phyloP scores from a whole-genome alignment of 2,797 vertebrate genomes.

The Chaetodon trifasciatus region DNA sequence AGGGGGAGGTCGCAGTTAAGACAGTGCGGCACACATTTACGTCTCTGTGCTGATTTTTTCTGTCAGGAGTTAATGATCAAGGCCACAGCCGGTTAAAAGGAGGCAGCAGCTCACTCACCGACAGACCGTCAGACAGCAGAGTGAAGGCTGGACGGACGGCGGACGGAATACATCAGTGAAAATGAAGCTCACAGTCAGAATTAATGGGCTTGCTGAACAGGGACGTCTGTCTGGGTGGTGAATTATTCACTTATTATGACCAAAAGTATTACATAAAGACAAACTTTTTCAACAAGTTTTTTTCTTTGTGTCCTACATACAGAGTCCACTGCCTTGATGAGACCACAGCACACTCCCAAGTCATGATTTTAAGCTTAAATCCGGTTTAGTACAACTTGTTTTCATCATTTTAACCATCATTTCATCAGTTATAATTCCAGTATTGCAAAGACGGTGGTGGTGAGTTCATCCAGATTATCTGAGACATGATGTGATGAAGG shows the following conservation, averaged over 20 bases:
- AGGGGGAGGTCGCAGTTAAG: neutral
- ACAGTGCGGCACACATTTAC: neutral
- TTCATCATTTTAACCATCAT: no score
- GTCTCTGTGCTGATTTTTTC: neutral
- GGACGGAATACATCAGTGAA: neutral
- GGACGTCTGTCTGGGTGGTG: neutral
- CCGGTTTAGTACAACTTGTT: neutral
- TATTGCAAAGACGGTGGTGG: no score
- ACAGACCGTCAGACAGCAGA: neutral
- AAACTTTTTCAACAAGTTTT: neutral
- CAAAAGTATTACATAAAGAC: neutral
- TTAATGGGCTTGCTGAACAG: neutral
- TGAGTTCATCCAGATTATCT: neutral
- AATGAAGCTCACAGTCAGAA: constrained; percentile 17
- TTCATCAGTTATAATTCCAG: no score
- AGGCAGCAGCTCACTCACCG: constrained; percentile 1
- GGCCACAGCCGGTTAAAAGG: neutral
- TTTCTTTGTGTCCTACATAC: neutral
- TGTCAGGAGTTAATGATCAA: constrained; percentile 23
- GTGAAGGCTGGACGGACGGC: neutral
- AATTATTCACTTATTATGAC: constrained; percentile 12
- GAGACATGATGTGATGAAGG: neutral
- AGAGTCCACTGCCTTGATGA: neutral
- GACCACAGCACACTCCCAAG: neutral
- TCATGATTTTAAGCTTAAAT: neutral